Evolutionary conservation across 2,888 invertebrate genomes (phyloP).

Genomic region (Homarus gammarus): DNA sequence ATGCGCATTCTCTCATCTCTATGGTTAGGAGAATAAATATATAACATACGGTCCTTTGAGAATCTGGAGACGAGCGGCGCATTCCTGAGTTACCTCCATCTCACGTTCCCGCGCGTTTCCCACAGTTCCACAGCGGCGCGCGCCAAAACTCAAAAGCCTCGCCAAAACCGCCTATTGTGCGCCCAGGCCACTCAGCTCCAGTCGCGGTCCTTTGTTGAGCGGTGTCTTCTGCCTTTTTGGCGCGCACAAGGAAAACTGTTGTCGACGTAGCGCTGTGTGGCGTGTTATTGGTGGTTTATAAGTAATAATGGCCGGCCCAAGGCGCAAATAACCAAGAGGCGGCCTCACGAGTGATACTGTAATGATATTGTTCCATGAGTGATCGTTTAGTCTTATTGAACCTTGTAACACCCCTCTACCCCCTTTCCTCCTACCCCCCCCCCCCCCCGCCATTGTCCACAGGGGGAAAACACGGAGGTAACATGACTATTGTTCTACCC

Average conservation of each 20-base stretch:
- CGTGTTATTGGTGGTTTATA: constrained; percentile 28
- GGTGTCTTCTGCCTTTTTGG: background rate
- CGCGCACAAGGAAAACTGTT: background rate
- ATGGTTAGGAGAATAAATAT: too few relatives aligned
- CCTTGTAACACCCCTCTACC: constrained; percentile 3
- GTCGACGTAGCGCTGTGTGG: background rate
- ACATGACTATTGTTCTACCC: constrained; percentile 49
- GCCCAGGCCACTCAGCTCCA: background rate
- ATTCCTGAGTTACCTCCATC: constrained; percentile 8
- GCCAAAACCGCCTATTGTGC: constrained; percentile 30
- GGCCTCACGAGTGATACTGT: constrained; percentile 42
- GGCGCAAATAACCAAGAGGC: constrained; percentile 38
- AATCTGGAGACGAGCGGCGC: too few relatives aligned
- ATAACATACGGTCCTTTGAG: too few relatives aligned
- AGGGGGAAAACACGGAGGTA: constrained; percentile 33
- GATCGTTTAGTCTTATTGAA: constrained; percentile 56
- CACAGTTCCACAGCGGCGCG: background rate
- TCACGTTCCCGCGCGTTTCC: constrained; percentile 17
- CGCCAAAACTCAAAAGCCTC: constrained; percentile 6
- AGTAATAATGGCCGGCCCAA: constrained; percentile 24
- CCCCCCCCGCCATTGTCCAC: constrained; percentile 48
- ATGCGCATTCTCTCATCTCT: too few relatives aligned
- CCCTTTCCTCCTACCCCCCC: background rate
- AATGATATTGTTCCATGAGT: constrained; percentile 60
- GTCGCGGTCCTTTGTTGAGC: constrained; percentile 26